Base-by-base conservation (phyloP, 2,113 vertebrate species). In the Amia ocellicauda region DNA sequence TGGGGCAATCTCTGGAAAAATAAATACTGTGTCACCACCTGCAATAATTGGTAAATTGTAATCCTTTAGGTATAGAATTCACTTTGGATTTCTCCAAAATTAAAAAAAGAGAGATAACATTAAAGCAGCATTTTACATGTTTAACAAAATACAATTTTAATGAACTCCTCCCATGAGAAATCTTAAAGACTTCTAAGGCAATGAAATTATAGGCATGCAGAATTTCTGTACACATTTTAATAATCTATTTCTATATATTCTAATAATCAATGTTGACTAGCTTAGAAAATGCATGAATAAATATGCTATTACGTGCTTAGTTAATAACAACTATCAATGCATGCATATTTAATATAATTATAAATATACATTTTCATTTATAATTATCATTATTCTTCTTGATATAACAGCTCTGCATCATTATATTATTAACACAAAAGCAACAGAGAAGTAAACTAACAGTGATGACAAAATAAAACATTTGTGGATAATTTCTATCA, bases 1-100 rank as follows among this genome's bases (percentile, higher is more conserved):
- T 79, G 96, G 97, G 89, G 97, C 97, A 78, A 99, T 98, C 90
- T 99, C 97, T 96, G 92, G 60, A 85, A 90, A 90, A 87, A 90
- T 80, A 67, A 90, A 87, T 85, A 80, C 61, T 75, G 74, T 67
- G 60, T 93, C 89, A 91, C 87, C 76, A 74, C 72, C 85, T 83
- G 75, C 81, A 87, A 86, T 87, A 85, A 87, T 77, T 86, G 77
- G 66, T 68, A 74, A 81, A 83, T 85, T 73, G 79, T 73, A 83
- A 80, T 85, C 85, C 81, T 83, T 79, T 66, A 83, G 86, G 84
- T 80, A 75, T 27, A 74, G 66, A 67, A 85, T 70, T 81, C 67
- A 69, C 66, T 73, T 75, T 81, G 78, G 78, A 73, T 84, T 86
- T 24, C 83, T 80, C 85, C 80, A 70, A 87, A 87, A 88, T 87